Evolutionary conservation across 2,113 vertebrate genomes (phyloP), one percentile per base, ranked within the genome.

Genomic region (Antechinus stuartii): DNA sequence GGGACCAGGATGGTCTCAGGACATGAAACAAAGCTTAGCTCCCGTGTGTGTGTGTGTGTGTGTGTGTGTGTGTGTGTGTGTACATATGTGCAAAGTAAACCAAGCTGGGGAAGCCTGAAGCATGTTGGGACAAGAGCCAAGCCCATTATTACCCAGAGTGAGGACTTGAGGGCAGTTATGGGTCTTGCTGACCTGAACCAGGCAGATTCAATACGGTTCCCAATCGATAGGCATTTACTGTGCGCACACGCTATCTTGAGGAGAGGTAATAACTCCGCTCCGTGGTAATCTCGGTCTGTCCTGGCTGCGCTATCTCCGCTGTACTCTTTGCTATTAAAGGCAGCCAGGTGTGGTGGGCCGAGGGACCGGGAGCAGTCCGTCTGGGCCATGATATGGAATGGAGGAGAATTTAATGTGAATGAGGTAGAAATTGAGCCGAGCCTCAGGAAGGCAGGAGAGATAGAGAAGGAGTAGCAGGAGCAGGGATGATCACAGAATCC

Each of bases 181-280:
- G 94, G 91, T 27, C 61, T 90, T n/a, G 47, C 92, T 96, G 96
- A 94, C 95, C 96, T 91, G 76, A 95, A 92, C 95, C 93, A 56
- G 93, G 92, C 47, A 93, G 47, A 93, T 93, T 93, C 97, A 91
- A 96, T 96, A 96, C 95, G 42, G 11, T 97, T 97, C 94, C 94
- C 90, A 96, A 95, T 52, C 89, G 11, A 76, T 6, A n/a, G 89
- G 95, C 95, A 92, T 96, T 97, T 96, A 97, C 90, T 97, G 94
- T 96, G 93, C 76, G 91, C 52, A 94, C 95, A 22, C 4, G 68
- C 19, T 22, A 16, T n/a, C 35, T 76, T 16, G 7, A 16, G 16
- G 68, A 42, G 16, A 76, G 14, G 5, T 22, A 35, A 76, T 76
- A 68, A 68, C 35, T 42, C 35, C 35, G n/a, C 16, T 16, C 68